phyloP scores from a whole-genome alignment of 2,113 vertebrate genomes.

The Eonycteris spelaea region DNA sequence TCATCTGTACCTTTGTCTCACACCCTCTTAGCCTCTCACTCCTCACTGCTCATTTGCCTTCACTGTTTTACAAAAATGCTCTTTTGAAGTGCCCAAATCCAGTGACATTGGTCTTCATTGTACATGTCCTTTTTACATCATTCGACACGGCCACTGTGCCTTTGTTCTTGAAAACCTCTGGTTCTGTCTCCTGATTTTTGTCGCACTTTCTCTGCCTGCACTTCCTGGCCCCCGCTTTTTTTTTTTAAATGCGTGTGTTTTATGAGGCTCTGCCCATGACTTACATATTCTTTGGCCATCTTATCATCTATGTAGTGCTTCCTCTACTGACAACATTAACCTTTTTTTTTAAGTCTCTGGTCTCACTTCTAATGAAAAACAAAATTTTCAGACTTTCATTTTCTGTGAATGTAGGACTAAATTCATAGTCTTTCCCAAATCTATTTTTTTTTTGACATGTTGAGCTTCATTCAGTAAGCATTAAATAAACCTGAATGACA shows the following conservation, averaged over 20 bases:
- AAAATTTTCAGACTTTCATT: not conserved
- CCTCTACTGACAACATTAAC: not conserved
- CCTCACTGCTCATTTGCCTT: not conserved
- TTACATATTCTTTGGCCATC: not conserved
- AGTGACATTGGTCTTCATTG: not conserved
- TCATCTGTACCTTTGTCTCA: not conserved
- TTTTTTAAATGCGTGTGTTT: not conserved
- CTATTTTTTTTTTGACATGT: not conserved
- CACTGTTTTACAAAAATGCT: not conserved
- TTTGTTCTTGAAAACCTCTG: not conserved
- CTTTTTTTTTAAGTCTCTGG: not conserved
- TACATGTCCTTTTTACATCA: not conserved
- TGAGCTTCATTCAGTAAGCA: not conserved
- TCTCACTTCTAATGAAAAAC: not conserved
- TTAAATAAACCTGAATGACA: not conserved
- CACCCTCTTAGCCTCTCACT: not conserved
- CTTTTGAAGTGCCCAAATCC: not conserved
- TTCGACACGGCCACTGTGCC: not conserved
- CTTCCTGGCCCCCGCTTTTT: not conserved
- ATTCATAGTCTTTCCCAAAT: not conserved
- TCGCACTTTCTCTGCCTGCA: not conserved
- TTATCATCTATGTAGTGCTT: not conserved
- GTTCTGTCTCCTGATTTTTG: not conserved
- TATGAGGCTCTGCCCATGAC: not conserved
- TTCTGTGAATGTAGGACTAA: not conserved